These are phyloP conservation scores for Aphidius gifuensis DNA, from an alignment of 1,140 invertebrate genomes.

Conservation along the genomic window DNA sequence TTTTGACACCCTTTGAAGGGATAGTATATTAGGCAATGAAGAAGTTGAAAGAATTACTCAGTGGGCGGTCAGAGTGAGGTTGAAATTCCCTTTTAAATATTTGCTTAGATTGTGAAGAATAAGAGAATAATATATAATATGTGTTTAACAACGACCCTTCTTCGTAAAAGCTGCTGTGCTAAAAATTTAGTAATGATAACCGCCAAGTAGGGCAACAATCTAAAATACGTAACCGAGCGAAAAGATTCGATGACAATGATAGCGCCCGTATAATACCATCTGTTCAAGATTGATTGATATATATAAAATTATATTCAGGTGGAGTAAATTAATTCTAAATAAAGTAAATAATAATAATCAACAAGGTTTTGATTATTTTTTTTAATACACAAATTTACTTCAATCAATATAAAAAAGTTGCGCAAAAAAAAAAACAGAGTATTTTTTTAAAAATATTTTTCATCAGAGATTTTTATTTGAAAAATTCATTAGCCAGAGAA, in stretches of 20 bases:
- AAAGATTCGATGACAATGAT: slow-evolving; percentile 32
- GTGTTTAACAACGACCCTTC: too few relatives aligned
- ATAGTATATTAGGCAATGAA: background rate
- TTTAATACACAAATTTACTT: too few relatives aligned
- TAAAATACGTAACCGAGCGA: slow-evolving; percentile 29
- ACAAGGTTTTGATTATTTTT: too few relatives aligned
- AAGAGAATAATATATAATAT: too few relatives aligned
- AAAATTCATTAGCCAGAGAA: too few relatives aligned
- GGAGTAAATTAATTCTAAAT: too few relatives aligned
- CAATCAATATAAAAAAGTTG: background rate
- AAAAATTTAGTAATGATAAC: slow-evolving; percentile 20
- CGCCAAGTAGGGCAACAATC: slow-evolving; percentile 24
- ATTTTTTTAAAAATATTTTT: background rate
- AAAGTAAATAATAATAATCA: too few relatives aligned
- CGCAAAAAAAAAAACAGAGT: background rate
- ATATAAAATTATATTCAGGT: background rate
- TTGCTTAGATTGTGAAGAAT: too few relatives aligned
- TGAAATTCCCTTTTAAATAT: background rate
- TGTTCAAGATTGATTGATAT: slow-evolving; percentile 23
- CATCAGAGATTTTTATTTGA: too few relatives aligned
- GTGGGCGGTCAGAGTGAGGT: slow-evolving; percentile 9
- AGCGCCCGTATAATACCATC: slow-evolving; percentile 37
- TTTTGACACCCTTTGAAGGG: background rate
- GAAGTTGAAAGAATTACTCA: slow-evolving; percentile 15
- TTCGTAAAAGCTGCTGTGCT: too few relatives aligned